A percentile compares a stretch with the other conserved stretches of the same genome.
Conservation (phyloP, 2,113 vertebrate genomes). For the Peromyscus californicus region DNA sequence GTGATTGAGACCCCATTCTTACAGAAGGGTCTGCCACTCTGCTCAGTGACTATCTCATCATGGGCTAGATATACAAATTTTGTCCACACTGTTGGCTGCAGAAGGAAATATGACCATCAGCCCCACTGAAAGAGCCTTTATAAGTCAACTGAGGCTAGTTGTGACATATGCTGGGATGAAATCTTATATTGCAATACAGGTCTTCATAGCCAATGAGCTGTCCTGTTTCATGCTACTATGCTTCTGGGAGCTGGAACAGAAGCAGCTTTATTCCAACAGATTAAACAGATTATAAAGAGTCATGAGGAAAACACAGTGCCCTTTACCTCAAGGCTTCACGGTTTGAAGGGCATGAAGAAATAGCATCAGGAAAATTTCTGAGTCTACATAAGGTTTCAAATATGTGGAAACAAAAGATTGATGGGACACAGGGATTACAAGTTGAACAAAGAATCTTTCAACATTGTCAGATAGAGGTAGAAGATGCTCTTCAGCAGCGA, state of each 20-base stretch:
- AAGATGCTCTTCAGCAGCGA: not conserved
- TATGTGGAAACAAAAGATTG: not conserved
- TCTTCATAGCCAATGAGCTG: not conserved
- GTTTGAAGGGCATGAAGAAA: not conserved
- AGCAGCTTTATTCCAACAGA: not conserved
- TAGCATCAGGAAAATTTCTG: not conserved
- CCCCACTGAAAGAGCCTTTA: not conserved
- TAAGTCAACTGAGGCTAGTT: not conserved
- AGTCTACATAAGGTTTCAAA: not conserved
- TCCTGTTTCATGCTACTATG: not conserved
- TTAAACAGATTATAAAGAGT: not conserved
- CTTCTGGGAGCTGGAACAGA: not conserved
- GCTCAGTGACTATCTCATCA: not conserved
- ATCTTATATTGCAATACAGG: not conserved
- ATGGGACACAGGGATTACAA: not conserved
- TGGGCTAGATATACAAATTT: not conserved
- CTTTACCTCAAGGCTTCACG: not conserved
- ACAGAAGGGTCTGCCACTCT: not conserved
- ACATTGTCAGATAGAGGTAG: not conserved
- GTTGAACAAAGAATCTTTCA: not conserved
- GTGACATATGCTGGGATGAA: not conserved
- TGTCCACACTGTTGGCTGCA: not conserved
- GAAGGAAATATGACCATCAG: not conserved
- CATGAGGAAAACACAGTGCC: not conserved
- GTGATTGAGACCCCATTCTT: not conserved